Base-by-base conservation (phyloP, 2,888 invertebrate genomes). In the Pseudococcus longispinus region DNA sequence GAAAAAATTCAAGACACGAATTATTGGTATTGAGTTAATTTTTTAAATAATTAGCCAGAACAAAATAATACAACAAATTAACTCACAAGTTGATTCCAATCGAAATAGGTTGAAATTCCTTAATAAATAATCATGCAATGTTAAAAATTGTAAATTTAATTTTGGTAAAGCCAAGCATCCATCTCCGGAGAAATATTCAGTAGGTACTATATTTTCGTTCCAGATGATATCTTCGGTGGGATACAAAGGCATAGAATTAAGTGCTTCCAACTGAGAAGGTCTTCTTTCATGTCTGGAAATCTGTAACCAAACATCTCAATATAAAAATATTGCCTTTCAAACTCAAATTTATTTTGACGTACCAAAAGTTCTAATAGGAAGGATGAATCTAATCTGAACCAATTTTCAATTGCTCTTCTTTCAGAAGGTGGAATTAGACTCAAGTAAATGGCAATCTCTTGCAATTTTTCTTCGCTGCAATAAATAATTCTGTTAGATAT, bases 121-220 rank as follows among this genome's bases (percentile, higher is more conserved):
- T 89, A 99, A 91, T 87, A 99, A 92, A 91, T 99, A 99, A 92
- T 99, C 99, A 91, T 99, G 99, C 6, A 99, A 92, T 0, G 99
- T 99, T 15, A 99, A 92, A 91, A 99, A 99, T 91, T 99, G 99
- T 8, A 99, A 92, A 92, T 99, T 99, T 4, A 99, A 92, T 91
- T 99, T 99, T 0, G 99, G 99, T 88, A 99, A 92, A 0, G 99
- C 99, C 46, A 99, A 92, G 89, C 97, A 97, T 26, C 96, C 97
- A 91, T 99, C 98, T 0, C 98, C 98, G 70, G 97, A 96, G 91
- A 96, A 99, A 90, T 98, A 98, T 90, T 99, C 98, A 0, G 97
- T 96, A 0, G 99, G 99, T 0, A 99, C 99, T 74, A 99, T 94
- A 90, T 99, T 98, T 91, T 99, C 98, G 91, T 99, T 97, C 99